These are phyloP conservation scores for Notechis scutatus DNA, from an alignment of 2,113 vertebrate genomes.

Conservation along the genomic window DNA sequence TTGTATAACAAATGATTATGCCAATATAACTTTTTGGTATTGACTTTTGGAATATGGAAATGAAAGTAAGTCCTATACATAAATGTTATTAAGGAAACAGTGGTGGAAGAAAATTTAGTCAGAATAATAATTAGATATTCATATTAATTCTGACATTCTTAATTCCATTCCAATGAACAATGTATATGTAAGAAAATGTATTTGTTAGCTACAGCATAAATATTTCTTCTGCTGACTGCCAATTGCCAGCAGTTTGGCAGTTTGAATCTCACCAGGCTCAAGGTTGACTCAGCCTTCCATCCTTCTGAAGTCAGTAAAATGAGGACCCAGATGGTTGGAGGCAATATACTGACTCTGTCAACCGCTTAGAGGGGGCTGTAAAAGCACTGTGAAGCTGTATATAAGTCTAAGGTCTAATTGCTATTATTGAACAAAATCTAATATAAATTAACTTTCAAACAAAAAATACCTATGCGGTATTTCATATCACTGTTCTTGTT, in stretches of 20 bases:
- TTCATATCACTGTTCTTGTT: neutral
- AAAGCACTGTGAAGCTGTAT: too few species aligned
- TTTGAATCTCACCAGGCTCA: too few species aligned
- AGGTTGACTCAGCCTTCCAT: too few species aligned
- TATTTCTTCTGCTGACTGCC: too few species aligned
- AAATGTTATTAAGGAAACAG: neutral
- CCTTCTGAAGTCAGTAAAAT: too few species aligned
- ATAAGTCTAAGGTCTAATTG: too few species aligned
- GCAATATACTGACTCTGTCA: too few species aligned
- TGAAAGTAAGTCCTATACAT: neutral
- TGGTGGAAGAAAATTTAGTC: neutral
- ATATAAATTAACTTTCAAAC: neutral
- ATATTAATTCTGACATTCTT: neutral
- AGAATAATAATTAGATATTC: neutral
- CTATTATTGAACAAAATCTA: neutral
- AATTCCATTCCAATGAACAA: neutral
- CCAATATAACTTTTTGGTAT: neutral
- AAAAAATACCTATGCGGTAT: neutral
- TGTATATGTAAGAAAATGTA: neutral
- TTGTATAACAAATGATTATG: neutral
- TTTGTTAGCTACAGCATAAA: neutral
- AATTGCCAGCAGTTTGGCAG: too few species aligned
- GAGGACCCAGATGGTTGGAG: too few species aligned
- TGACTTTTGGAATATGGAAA: neutral
- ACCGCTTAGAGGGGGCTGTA: too few species aligned